These are phyloP conservation scores for Calonectris borealis DNA, from an alignment of 2,113 vertebrate genomes.

Conservation along the genomic window DNA sequence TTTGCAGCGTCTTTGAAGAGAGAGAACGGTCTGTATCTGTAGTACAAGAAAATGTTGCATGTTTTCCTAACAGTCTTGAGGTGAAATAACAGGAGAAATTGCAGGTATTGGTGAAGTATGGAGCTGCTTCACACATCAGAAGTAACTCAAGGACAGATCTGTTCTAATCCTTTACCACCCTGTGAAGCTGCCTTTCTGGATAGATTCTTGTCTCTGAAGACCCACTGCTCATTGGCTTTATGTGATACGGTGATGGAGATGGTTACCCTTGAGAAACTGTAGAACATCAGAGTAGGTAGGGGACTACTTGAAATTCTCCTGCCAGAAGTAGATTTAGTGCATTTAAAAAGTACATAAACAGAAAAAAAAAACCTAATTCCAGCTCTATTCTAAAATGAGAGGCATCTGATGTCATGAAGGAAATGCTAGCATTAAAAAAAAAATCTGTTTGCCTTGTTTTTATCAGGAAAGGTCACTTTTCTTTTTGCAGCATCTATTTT, in stretches of 20 bases:
- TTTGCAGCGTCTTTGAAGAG: not conserved
- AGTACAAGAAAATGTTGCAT: rapidly evolving
- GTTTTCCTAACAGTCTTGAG: not conserved
- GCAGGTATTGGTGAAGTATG: not conserved
- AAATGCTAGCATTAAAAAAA: not conserved
- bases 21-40: not conserved
- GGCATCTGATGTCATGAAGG: not conserved
- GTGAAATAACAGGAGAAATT: not conserved
- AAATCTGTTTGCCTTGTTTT: not conserved
- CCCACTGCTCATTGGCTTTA: not conserved
- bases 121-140: not conserved
- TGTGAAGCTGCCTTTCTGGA: not conserved
- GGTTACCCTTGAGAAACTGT: not conserved
- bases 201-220: not conserved
- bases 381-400: not conserved
- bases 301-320: not conserved
- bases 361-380: not conserved
- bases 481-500: not conserved
- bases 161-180: not conserved
- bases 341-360: not conserved
- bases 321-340: not conserved
- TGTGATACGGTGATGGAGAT: not conserved
- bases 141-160: rapidly evolving
- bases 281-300: not conserved
- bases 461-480: not conserved